A percentile compares a stretch with the other conserved stretches of the same genome.
Conservation (phyloP, 2,888 invertebrate genomes). For the Odontothrips loti region DNA sequence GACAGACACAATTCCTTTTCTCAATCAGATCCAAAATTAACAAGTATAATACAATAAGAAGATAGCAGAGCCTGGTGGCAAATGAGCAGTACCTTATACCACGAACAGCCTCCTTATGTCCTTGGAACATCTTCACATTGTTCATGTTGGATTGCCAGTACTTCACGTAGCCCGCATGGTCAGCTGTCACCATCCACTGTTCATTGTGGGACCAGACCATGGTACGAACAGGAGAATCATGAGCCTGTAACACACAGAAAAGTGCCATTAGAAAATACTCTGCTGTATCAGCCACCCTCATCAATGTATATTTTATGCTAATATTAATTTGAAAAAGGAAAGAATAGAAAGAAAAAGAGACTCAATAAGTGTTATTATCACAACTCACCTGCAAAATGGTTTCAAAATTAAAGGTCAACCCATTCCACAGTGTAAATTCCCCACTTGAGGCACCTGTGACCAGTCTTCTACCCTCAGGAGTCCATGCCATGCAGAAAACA, state of each 20-base stretch:
- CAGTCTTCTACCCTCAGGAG: slow-evolving; percentile 94
- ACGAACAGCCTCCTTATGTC: slow-evolving; percentile 98
- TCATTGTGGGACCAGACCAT: slow-evolving; percentile 99
- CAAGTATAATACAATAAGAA: slow-evolving; percentile 38
- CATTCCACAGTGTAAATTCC: slow-evolving; percentile 99
- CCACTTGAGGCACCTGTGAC: slow-evolving; percentile 99
- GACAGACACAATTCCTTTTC: slow-evolving; percentile 1
- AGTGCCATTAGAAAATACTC: neutral
- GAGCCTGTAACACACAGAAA: slow-evolving; percentile 66
- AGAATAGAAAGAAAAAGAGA: neutral
- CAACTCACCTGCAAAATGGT: slow-evolving; percentile 88
- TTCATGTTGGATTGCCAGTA: slow-evolving; percentile 99
- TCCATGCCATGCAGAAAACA: slow-evolving; percentile 98
- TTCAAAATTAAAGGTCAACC: slow-evolving; percentile 99
- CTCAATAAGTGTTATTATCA: neutral
- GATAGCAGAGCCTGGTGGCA: slow-evolving; percentile 18
- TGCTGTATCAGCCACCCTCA: no score
- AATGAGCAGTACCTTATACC: slow-evolving; percentile 79
- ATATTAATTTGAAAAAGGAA: neutral
- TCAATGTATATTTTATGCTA: slow-evolving; percentile 22
- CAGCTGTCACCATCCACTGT: slow-evolving; percentile 99
- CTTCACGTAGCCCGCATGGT: slow-evolving; percentile 97
- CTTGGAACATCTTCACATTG: slow-evolving; percentile 99
- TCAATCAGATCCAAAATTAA: slow-evolving; percentile 13
- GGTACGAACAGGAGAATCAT: slow-evolving; percentile 96